These are phyloP conservation scores for Rhabdomys pumilio DNA, from an alignment of 2,797 vertebrate species.

Conservation along the genomic window DNA sequence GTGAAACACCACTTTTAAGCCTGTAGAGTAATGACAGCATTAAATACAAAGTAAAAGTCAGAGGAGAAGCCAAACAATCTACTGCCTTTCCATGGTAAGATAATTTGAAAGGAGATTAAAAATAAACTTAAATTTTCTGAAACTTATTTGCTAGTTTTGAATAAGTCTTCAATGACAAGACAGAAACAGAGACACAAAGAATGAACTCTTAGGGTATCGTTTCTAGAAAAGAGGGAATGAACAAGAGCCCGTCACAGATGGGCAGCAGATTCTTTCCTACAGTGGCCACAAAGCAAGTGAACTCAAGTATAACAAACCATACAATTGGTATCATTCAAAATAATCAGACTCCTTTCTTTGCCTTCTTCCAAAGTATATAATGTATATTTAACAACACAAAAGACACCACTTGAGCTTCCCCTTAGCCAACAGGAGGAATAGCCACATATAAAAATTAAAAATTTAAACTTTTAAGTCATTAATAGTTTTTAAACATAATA, in stretches of 20 bases:
- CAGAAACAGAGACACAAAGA: constrained; percentile 60
- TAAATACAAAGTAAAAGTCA: constrained; percentile 68
- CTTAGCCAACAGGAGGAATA: constrained; percentile 84
- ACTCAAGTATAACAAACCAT: constrained; percentile 80
- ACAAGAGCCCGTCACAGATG: constrained; percentile 47
- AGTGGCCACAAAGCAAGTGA: constrained; percentile 68
- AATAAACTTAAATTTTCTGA: constrained; percentile 38
- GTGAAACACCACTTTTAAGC: constrained; percentile 49
- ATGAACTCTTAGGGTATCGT: constrained; percentile 46
- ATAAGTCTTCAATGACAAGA: constrained; percentile 67
- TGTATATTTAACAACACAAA: constrained; percentile 88
- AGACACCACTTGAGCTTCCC: constrained; percentile 87
- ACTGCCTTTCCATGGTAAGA: constrained; percentile 43
- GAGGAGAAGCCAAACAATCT: constrained; percentile 51
- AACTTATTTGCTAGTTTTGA: constrained; percentile 66
- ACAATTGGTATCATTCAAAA: constrained; percentile 85
- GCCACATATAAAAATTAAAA: constrained; percentile 87
- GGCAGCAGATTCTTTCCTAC: background rate
- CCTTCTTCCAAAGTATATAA: constrained; percentile 85
- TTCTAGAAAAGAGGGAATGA: constrained; percentile 60
- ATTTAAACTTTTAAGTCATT: constrained; percentile 84
- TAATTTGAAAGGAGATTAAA: constrained; percentile 41
- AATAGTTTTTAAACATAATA: constrained; percentile 87
- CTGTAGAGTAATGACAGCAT: constrained; percentile 53
- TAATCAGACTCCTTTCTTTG: constrained; percentile 79